A percentile compares a stretch with the other conserved stretches of the same genome.
phyloP scores from a whole-genome alignment of 2,888 invertebrate genomes.

The Heteromurus nitidus region DNA sequence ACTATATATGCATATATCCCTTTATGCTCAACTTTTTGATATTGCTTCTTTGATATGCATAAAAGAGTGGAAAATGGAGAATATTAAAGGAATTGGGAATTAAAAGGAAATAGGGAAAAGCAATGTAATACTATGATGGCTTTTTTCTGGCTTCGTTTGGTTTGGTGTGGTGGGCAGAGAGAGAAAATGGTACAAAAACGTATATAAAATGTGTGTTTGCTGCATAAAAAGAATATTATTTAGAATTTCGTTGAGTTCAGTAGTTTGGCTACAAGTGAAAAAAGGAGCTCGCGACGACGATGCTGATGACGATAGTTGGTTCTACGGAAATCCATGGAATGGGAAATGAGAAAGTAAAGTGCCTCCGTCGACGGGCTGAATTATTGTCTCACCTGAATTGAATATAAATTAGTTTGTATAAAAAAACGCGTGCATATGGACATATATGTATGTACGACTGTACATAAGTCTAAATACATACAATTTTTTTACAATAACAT shows the following conservation, averaged over 20 bases:
- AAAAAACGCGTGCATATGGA: constrained; percentile 12
- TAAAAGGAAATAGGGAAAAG: constrained; percentile 43
- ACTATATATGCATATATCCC: neutral
- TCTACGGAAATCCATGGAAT: constrained; percentile 64
- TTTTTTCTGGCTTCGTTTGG: no score
- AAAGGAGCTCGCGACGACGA: constrained; percentile 27
- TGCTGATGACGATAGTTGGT: constrained; percentile 45
- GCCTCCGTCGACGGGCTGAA: constrained; percentile 60
- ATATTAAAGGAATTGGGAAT: constrained; percentile 25
- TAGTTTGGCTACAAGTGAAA: constrained; percentile 32
- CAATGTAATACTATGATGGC: no score
- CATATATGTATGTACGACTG: no score
- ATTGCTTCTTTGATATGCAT: constrained; percentile 21
- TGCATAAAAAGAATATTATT: no score
- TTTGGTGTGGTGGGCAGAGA: no score
- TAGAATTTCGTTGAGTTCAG: no score
- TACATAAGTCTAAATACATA: no score
- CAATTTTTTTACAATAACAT: neutral
- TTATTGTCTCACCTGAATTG: constrained; percentile 69
- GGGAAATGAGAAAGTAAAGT: constrained; percentile 65
- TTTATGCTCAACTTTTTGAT: neutral
- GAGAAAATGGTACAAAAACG: constrained; percentile 1
- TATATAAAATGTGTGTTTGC: no score
- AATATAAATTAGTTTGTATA: constrained; percentile 64
- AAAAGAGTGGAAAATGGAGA: constrained; percentile 37